These are phyloP conservation scores for Julus scanicus DNA, from an alignment of 2,888 invertebrate genomes.

Conservation along the genomic window DNA sequence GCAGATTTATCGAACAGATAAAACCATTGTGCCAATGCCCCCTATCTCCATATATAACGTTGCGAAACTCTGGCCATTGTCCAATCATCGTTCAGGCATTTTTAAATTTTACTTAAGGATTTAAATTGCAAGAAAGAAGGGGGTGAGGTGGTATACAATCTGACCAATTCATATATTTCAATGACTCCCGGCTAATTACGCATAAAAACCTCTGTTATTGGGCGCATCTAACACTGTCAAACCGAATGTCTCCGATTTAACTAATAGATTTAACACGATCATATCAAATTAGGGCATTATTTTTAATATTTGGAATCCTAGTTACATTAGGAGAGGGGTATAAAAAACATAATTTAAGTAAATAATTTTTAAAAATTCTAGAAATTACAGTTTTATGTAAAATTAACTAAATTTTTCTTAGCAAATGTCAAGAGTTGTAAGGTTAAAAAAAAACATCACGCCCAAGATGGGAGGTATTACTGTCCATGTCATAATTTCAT, in stretches of 20 bases:
- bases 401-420: no score
- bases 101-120: neutral
- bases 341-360: no score
- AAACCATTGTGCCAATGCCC: constrained; percentile 45
- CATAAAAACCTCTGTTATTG: neutral
- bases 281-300: no score
- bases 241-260: no score
- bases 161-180: neutral
- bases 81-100: constrained; percentile 22
- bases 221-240: neutral
- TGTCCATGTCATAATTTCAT: neutral
- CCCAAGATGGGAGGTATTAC: neutral
- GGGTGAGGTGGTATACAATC: constrained; percentile 23
- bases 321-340: no score
- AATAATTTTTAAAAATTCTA: no score
- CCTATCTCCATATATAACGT: neutral
- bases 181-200: neutral
- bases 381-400: no score
- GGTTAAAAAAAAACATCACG: neutral
- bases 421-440: neutral
- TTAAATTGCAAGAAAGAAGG: neutral
- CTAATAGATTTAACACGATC: no score
- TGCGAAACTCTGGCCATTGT: neutral
- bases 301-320: no score
- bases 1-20: constrained; percentile 34